Evolutionary conservation across 2,113 vertebrate genomes (phyloP).

Genomic region (Salvelinus alpinus): DNA sequence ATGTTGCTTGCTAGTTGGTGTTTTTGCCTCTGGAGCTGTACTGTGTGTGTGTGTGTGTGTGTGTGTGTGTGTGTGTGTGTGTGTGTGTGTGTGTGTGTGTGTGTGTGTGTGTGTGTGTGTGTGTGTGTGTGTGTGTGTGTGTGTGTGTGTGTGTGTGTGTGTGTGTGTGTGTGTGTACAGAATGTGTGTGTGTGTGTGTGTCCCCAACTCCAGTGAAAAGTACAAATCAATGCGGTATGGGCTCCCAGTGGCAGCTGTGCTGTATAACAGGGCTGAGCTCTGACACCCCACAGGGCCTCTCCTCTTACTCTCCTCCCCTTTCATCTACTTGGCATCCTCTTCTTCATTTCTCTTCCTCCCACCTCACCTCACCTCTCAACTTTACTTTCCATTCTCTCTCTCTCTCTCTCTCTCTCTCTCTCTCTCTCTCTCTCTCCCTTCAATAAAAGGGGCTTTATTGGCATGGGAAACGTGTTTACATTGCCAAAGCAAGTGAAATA

Average conservation of each 20-base stretch:
- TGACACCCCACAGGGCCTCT: conserved; percentile 2
- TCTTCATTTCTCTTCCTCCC: conserved; percentile 24
- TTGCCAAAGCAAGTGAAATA: no score
- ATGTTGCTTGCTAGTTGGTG: background rate
- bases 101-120: background rate
- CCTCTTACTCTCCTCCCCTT: conserved; percentile 5
- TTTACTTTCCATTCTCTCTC: background rate
- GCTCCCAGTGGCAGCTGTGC: background rate
- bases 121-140: background rate
- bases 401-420: background rate
- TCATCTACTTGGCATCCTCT: conserved; percentile 19
- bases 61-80: background rate
- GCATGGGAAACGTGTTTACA: no score
- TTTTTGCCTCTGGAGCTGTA: background rate
- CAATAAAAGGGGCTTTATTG: no score
- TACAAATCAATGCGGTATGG: conserved; percentile 4
- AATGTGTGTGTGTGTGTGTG: background rate
- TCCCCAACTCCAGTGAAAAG: background rate
- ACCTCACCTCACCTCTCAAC: conserved; percentile 20
- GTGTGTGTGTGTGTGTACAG: background rate
- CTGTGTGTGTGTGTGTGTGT: background rate
- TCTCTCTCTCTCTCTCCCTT: no score
- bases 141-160: background rate
- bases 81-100: background rate
- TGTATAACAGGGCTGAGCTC: conserved; percentile 9